These are phyloP conservation scores for Aptenodytes patagonicus DNA, from an alignment of 2,113 vertebrate genomes.

Conservation along the genomic window DNA sequence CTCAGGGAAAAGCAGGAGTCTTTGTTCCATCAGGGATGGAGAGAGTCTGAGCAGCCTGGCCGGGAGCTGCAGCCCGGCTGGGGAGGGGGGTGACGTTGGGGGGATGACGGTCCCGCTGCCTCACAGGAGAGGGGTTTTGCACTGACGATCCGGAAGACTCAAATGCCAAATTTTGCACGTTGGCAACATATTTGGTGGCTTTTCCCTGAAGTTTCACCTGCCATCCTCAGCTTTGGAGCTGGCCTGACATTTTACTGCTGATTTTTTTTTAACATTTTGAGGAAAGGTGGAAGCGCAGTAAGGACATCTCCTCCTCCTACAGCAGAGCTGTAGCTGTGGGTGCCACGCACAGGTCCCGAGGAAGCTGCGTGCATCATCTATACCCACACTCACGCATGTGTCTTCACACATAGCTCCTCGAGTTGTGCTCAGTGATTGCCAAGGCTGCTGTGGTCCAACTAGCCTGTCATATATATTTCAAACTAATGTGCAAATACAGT, in stretches of 20 bases:
- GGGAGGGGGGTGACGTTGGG: not conserved
- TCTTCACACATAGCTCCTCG: accelerated
- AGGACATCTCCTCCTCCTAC: not conserved
- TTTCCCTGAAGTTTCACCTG: not conserved
- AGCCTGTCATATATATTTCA: not conserved
- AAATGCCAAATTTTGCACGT: not conserved
- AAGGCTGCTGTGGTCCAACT: not conserved
- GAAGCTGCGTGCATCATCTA: not conserved
- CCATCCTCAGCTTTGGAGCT: not conserved
- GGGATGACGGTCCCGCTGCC: not conserved
- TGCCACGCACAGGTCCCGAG: accelerated
- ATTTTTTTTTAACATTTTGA: not conserved
- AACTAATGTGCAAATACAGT: not conserved
- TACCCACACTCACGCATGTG: not conserved
- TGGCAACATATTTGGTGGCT: not conserved
- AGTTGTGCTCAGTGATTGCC: not conserved
- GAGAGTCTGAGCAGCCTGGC: not conserved
- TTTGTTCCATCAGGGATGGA: not conserved
- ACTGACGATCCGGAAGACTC: not conserved
- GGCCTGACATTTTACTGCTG: not conserved
- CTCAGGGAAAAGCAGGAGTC: not conserved
- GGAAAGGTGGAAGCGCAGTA: not conserved
- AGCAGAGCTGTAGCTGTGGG: not conserved
- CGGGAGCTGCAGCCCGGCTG: not conserved
- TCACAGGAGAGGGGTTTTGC: not conserved